Evolutionary conservation across 37 sponge, comb jelly and placozoan species (phyloP).

Genomic region (Cladorhizidae sp.): DNA sequence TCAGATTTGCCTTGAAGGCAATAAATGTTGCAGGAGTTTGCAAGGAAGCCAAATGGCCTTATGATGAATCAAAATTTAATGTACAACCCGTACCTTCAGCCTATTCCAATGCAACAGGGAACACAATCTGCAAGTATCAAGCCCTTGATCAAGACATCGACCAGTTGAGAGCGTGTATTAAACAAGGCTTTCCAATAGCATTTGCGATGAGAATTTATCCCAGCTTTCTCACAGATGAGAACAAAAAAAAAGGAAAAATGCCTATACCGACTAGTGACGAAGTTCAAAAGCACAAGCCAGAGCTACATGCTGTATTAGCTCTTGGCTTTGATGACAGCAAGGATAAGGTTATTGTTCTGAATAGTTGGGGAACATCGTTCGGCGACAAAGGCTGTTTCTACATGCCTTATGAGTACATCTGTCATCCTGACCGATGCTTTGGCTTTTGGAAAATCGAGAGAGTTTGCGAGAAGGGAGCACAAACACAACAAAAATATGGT

Average conservation of each 20-base stretch:
- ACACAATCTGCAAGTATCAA: slow-evolving; percentile 8
- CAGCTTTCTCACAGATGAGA: not conserved
- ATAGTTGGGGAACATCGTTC: slow-evolving; percentile 11
- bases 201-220: slow-evolving; percentile 1
- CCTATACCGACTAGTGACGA: not conserved
- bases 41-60: slow-evolving; percentile 16
- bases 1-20: not conserved
- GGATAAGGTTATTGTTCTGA: not conserved
- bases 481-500: too few relatives aligned
- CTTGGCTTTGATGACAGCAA: slow-evolving; percentile 23
- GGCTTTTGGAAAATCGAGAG: slow-evolving; percentile 20
- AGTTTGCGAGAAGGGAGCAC: not conserved
- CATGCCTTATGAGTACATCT: slow-evolving; percentile 23
- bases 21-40: slow-evolving; percentile 2
- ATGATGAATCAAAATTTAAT: not conserved
- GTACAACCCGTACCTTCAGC: not conserved
- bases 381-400: slow-evolving; percentile 23
- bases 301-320: slow-evolving; percentile 21
- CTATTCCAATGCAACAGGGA: slow-evolving; percentile 10
- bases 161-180: slow-evolving; percentile 15
- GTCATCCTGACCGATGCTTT: not conserved
- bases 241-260: not conserved
- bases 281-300: not conserved
- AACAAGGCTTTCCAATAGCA: not conserved
- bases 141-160: slow-evolving; percentile 2